phyloP scores from a whole-genome alignment of 2,888 invertebrate species.

The Ctena decussata region DNA sequence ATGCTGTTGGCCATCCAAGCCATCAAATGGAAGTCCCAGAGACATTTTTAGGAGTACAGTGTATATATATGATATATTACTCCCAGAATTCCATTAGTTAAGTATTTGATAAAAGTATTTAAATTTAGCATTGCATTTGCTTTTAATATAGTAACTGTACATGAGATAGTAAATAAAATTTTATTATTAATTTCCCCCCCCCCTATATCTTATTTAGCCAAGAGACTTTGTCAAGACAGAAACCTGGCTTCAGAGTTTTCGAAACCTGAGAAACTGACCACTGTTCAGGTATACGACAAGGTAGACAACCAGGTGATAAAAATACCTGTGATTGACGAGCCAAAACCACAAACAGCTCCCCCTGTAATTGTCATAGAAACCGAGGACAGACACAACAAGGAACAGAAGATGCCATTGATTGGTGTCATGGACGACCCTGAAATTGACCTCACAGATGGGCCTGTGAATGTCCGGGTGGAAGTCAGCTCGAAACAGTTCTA shows the following conservation, averaged over 20 bases:
- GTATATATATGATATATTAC: no score
- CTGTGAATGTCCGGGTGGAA: slow-evolving; percentile 78
- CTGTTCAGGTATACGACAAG: slow-evolving; percentile 22
- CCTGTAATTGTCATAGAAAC: slow-evolving; percentile 56
- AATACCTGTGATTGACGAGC: slow-evolving; percentile 55
- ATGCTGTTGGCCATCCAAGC: no score
- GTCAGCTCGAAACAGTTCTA: slow-evolving; percentile 77
- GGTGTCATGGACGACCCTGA: slow-evolving; percentile 73
- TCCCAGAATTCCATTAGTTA: no score
- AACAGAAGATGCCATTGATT: slow-evolving; percentile 32
- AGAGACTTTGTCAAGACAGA: slow-evolving; percentile 40
- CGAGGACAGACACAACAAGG: slow-evolving; percentile 9
- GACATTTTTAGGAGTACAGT: no score
- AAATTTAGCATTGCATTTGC: no score
- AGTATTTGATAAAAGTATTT: no score
- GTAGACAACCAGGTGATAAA: slow-evolving; percentile 12
- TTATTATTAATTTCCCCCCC: no score
- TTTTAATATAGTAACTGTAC: no score
- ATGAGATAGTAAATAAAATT: no score
- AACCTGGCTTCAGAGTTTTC: slow-evolving; percentile 16
- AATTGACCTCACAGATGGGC: slow-evolving; percentile 80
- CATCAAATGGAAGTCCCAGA: no score
- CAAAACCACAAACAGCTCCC: slow-evolving; percentile 20
- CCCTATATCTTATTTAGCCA: no score
- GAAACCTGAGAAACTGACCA: slow-evolving; percentile 20